Conservation (phyloP, 2,888 invertebrate genomes). For the Cerceris rybyensis region DNA sequence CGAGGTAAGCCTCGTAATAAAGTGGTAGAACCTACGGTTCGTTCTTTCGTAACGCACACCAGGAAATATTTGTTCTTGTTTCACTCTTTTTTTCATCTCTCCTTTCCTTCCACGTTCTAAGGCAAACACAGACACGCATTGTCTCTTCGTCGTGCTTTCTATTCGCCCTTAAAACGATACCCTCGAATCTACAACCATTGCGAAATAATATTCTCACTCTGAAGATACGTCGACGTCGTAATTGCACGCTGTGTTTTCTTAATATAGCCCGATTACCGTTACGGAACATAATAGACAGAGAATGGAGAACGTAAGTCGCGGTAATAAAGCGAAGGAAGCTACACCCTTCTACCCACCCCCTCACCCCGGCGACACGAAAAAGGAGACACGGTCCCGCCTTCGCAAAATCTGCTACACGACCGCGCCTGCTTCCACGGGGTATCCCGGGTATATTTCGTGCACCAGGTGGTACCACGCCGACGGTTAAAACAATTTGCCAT, state of each 20-base stretch:
- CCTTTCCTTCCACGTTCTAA: slow-evolving; percentile 11
- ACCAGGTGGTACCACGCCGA: slow-evolving; percentile 76
- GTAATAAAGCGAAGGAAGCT: slow-evolving; percentile 44
- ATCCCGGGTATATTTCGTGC: slow-evolving; percentile 71
- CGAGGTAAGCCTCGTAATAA: slow-evolving; percentile 67
- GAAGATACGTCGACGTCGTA: slow-evolving; percentile 10
- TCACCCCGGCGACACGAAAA: slow-evolving; percentile 19
- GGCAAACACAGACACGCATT: too few species aligned
- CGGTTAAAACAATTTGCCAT: slow-evolving; percentile 79
- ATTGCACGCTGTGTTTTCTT: slow-evolving; percentile 24
- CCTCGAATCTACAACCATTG: too few species aligned
- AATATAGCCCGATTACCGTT: slow-evolving; percentile 27
- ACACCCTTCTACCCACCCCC: background rate
- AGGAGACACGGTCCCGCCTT: slow-evolving; percentile 26
- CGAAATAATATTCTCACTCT: too few species aligned
- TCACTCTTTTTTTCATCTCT: slow-evolving; percentile 35
- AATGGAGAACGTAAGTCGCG: slow-evolving; percentile 42
- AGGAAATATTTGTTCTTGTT: slow-evolving; percentile 50
- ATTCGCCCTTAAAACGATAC: too few species aligned
- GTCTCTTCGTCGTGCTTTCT: too few species aligned
- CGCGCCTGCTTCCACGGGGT: slow-evolving; percentile 43
- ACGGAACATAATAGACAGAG: slow-evolving; percentile 44
- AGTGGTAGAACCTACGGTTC: slow-evolving; percentile 66
- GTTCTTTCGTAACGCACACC: slow-evolving; percentile 35
- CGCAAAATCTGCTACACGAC: slow-evolving; percentile 53